These are phyloP conservation scores for Pocillopora verrucosa DNA, from an alignment of 64 coral and sea anemone genomes.

Conservation along the genomic window DNA sequence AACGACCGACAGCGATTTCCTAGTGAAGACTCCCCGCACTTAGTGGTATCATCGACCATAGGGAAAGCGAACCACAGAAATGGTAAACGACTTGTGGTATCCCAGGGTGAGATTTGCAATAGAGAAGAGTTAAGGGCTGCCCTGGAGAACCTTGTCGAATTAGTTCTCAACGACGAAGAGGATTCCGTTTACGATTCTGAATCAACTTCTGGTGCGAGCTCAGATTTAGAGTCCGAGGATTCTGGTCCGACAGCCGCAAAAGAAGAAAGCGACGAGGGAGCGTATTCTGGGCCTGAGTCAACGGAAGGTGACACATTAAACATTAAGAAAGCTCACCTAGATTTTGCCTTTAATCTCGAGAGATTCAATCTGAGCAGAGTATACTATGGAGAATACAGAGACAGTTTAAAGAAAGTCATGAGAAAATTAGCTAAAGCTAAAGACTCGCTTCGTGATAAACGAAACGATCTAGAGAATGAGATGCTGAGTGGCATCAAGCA, in stretches of 20 bases:
- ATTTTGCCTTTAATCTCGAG: slow-evolving; percentile 73
- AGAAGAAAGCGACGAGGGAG: slow-evolving; percentile 30
- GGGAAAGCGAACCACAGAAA: neutral
- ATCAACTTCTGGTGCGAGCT: slow-evolving; percentile 80
- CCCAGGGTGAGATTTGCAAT: slow-evolving; percentile 38
- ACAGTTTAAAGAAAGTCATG: slow-evolving; percentile 54
- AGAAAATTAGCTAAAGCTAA: slow-evolving; percentile 63
- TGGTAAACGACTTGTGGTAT: neutral
- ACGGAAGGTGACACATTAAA: slow-evolving; percentile 45
- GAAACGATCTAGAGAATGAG: slow-evolving; percentile 52
- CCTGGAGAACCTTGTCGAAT: slow-evolving; percentile 56
- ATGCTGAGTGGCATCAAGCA: slow-evolving; percentile 48
- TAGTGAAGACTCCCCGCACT: neutral
- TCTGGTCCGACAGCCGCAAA: neutral
- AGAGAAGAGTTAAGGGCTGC: slow-evolving; percentile 70
- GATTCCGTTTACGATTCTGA: slow-evolving; percentile 54
- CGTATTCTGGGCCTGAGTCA: slow-evolving; percentile 85
- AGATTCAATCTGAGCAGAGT: slow-evolving; percentile 82
- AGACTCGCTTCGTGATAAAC: slow-evolving; percentile 31
- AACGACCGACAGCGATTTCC: slow-evolving; percentile 2
- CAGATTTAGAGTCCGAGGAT: slow-evolving; percentile 79
- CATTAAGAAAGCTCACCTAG: slow-evolving; percentile 69
- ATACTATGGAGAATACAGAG: slow-evolving; percentile 85
- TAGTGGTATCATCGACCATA: slow-evolving; percentile 5
- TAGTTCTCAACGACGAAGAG: slow-evolving; percentile 23